Base-by-base conservation (phyloP, 2,888 invertebrate genomes). In the Chouioia cunea region DNA sequence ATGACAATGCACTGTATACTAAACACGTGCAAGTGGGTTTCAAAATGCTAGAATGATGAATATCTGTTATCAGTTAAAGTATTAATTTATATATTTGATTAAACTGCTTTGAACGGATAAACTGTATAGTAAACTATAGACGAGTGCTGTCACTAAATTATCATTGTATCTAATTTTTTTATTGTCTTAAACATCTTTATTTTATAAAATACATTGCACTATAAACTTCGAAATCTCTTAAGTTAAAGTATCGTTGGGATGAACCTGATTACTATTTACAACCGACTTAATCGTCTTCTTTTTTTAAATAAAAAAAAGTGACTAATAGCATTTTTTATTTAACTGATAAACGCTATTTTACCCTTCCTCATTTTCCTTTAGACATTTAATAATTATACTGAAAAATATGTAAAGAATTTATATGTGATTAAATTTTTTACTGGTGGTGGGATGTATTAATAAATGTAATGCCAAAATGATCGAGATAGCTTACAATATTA, bases 31-130 rank as follows among this genome's bases (percentile, higher is more conserved):
- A 68, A 56, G 46, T 68, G 56, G 56, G 65, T 65, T 43, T 62
- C n/a, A 53, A 72, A 57, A 50, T 23, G 47, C 15, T 57, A 65
- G 16, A 66, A 48, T 65, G 60, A 62, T 72, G 62, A 15, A 54
- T 59, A 58, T 67, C 44, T 65, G 56, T 68, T 56, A 57, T 56
- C 50, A 36, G 36, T 53, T 69, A 46, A 52, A 63, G 52, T 63
- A 71, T 66, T 71, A 6, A 27, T 56, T 71, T 63, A 66, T 62
- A 62, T 43, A 67, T 64, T 64, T 67, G 71, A 63, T 62, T 52
- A 56, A 63, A 46, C 20, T 10, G 12, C 59, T 56, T 47, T 8
- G 43, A 54, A 48, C 14, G 18, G 52, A 63, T n/a, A 53, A 43
- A 57, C 23, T 63, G 58, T 63, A 66, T 65, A 59, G 20, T 58